These are phyloP conservation scores for Scrobipalpa costella DNA, from an alignment of 2,888 invertebrate genomes.

Conservation along the genomic window DNA sequence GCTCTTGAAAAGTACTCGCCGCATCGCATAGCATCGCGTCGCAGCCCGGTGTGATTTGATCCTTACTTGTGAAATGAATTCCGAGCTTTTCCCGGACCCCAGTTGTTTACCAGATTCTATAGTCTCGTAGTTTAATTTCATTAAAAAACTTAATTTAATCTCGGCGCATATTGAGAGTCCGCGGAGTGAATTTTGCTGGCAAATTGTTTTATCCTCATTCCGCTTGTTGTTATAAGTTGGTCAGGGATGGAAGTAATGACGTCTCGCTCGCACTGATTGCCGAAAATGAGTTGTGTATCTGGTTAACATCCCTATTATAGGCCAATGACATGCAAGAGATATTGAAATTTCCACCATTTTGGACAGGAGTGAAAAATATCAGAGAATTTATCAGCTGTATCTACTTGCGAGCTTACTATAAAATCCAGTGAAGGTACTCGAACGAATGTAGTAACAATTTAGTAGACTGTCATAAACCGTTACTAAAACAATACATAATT, in stretches of 20 bases:
- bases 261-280: conserved; percentile 29
- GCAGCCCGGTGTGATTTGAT: not conserved
- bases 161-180: conserved; percentile 35
- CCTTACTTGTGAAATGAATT: conserved; percentile 8
- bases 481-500: too few species aligned
- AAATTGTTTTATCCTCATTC: conserved; percentile 35
- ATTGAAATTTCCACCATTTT: too few species aligned
- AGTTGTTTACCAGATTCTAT: conserved; percentile 25
- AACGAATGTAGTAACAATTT: too few species aligned
- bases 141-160: conserved; percentile 43
- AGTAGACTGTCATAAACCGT: too few species aligned
- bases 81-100: not conserved
- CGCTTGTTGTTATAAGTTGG: conserved; percentile 14
- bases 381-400: too few species aligned
- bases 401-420: too few species aligned
- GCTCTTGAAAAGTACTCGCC: too few species aligned
- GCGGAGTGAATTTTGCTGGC: conserved; percentile 37
- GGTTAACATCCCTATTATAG: too few species aligned
- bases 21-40: too few species aligned
- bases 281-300: not conserved
- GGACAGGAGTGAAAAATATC: too few species aligned
- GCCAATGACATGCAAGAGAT: too few species aligned
- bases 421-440: too few species aligned
- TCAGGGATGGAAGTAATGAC: not conserved
- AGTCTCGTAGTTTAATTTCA: conserved; percentile 40